A percentile compares a stretch with the other conserved stretches of the same genome.
These are phyloP conservation scores for Diadegma fenestrale DNA, from an alignment of 2,888 invertebrate genomes.

Conservation along the genomic window DNA sequence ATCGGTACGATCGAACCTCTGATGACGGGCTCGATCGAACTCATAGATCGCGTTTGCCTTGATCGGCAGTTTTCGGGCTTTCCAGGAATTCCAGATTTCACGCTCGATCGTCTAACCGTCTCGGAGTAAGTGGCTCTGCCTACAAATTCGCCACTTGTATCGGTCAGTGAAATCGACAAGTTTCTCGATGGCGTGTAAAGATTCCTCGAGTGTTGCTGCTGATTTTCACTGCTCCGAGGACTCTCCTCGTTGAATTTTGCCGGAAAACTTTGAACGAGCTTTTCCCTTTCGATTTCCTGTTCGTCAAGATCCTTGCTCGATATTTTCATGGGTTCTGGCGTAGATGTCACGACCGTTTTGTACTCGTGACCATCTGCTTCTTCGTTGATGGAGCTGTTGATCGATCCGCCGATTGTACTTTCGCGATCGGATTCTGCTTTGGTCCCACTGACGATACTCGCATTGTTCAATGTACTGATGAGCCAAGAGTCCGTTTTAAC, in stretches of 20 bases:
- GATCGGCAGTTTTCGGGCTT: slow-evolving; percentile 71
- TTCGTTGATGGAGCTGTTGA: slow-evolving; percentile 72
- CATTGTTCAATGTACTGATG: slow-evolving; percentile 79
- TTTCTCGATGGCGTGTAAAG: slow-evolving; percentile 28
- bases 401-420: slow-evolving; percentile 63
- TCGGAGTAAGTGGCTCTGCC: slow-evolving; percentile 81
- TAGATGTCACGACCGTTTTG: slow-evolving; percentile 58
- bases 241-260: neutral
- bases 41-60: slow-evolving; percentile 61
- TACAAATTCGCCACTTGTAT: slow-evolving; percentile 58
- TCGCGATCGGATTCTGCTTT: slow-evolving; percentile 64
- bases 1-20: slow-evolving; percentile 69
- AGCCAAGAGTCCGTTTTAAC: slow-evolving; percentile 82
- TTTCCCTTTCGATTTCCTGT: neutral
- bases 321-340: slow-evolving; percentile 52
- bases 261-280: slow-evolving; percentile 26
- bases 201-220: slow-evolving; percentile 17
- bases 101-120: slow-evolving; percentile 76
- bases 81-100: slow-evolving; percentile 54
- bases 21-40: slow-evolving; percentile 52
- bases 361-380: slow-evolving; percentile 68
- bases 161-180: slow-evolving; percentile 58
- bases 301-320: neutral
- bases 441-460: slow-evolving; percentile 69
- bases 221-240: slow-evolving; percentile 20